These are phyloP conservation scores for Eubasilissa regina DNA, from an alignment of 1,140 invertebrate genomes.

Conservation along the genomic window DNA sequence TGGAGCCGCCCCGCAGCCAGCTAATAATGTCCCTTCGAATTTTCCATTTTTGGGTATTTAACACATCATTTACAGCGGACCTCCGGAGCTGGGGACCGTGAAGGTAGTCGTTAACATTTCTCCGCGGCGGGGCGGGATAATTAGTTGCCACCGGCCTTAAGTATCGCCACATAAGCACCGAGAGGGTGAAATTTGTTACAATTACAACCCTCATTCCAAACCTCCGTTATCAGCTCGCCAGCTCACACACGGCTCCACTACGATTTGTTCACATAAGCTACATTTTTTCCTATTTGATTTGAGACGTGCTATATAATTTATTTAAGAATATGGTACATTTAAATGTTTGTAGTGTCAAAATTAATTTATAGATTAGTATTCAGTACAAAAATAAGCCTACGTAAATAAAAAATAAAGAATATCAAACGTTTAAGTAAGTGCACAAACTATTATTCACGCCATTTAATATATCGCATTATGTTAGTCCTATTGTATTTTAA, in stretches of 20 bases:
- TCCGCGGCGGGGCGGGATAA: slow-evolving; percentile 4
- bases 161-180: neutral
- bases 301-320: neutral
- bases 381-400: too few species aligned
- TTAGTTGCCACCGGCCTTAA: slow-evolving; percentile 25
- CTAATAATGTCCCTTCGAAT: slow-evolving; percentile 37
- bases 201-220: neutral
- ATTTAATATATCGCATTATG: too few species aligned
- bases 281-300: neutral
- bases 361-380: too few species aligned
- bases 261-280: too few species aligned
- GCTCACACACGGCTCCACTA: neutral
- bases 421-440: too few species aligned
- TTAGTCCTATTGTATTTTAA: too few species aligned
- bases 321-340: too few species aligned
- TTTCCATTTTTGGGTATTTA: slow-evolving; percentile 47
- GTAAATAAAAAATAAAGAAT: too few species aligned
- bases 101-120: slow-evolving; percentile 47
- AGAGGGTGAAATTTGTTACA: slow-evolving; percentile 12
- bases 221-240: neutral
- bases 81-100: slow-evolving; percentile 38
- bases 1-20: slow-evolving; percentile 8
- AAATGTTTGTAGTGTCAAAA: too few species aligned
- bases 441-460: too few species aligned
- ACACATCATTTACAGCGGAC: slow-evolving; percentile 46